Evolutionary conservation across 1,140 invertebrate species (phyloP).

Genomic region (Epicauta chinensis): DNA sequence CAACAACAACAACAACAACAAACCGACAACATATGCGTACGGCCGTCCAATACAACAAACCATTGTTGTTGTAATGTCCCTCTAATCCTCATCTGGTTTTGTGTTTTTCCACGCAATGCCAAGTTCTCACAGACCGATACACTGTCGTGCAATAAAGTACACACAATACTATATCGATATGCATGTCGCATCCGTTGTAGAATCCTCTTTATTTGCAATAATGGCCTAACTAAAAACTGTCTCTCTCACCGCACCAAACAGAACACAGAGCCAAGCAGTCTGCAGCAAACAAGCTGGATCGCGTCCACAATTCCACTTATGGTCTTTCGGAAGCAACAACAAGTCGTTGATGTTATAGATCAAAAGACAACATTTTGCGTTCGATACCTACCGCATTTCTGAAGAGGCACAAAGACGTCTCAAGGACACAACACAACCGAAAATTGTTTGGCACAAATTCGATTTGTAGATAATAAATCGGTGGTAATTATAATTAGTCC

Average conservation of each 20-base stretch:
- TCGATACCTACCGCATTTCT: too few species aligned
- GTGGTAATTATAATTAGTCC: too few species aligned
- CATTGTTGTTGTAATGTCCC: neutral
- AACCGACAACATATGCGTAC: neutral
- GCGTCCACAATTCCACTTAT: slow-evolving; percentile 27
- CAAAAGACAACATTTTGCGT: slow-evolving; percentile 21
- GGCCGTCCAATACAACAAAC: too few species aligned
- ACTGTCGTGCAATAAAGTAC: slow-evolving; percentile 33
- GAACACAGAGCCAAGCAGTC: slow-evolving; percentile 40
- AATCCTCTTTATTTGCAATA: slow-evolving; percentile 39
- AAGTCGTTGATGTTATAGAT: slow-evolving; percentile 24
- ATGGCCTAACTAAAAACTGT: slow-evolving; percentile 28
- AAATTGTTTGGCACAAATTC: too few species aligned
- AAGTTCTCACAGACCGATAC: slow-evolving; percentile 39
- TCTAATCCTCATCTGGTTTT: slow-evolving; percentile 6
- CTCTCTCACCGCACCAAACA: slow-evolving; percentile 32
- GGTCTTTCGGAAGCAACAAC: slow-evolving; percentile 29
- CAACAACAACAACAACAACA: slow-evolving; percentile 5
- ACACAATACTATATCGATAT: slow-evolving; percentile 28
- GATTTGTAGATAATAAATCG: too few species aligned
- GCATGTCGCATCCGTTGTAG: slow-evolving; percentile 36
- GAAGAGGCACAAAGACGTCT: too few species aligned
- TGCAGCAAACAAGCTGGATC: slow-evolving; percentile 5
- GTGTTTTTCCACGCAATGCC: slow-evolving; percentile 13
- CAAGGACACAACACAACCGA: too few species aligned